Evolutionary conservation across 64 coral and sea anemone species (phyloP).

Genomic region (Porites lutea): DNA sequence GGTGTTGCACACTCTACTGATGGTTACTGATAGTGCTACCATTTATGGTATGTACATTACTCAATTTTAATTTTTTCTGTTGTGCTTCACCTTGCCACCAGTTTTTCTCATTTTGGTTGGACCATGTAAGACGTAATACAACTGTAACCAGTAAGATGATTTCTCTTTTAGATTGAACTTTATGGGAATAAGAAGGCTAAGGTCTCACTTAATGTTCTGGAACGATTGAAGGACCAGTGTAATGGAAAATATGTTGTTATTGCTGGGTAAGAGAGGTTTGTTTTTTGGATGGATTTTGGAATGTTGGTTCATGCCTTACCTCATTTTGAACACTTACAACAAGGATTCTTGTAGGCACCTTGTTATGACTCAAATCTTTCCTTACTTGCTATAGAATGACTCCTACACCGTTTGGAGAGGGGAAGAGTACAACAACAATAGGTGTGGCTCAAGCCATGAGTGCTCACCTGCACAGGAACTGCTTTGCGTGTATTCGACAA

Average conservation of each 20-base stretch:
- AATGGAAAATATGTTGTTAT: constrained; percentile 87
- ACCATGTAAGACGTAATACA: no score
- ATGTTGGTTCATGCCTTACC: no score
- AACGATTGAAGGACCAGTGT: constrained; percentile 67
- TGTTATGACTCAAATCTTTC: not conserved
- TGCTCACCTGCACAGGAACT: constrained; percentile 94
- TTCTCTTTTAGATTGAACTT: constrained; percentile 59
- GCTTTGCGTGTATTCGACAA: constrained; percentile 98
- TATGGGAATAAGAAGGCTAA: constrained; percentile 86
- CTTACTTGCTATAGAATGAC: constrained; percentile 71
- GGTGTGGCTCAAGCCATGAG: constrained; percentile 95
- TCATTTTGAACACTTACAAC: not conserved
- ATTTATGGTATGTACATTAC: no score
- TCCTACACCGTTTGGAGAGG: constrained; percentile 98
- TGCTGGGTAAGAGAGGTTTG: constrained; percentile 58
- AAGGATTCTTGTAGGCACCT: not conserved
- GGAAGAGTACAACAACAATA: constrained; percentile 97
- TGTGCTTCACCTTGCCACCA: no score
- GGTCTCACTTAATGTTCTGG: constrained; percentile 69
- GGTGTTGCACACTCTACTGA: no score
- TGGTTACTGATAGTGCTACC: no score
- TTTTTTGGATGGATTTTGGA: no score
- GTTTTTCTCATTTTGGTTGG: no score
- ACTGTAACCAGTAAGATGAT: no score
- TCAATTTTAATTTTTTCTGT: no score